phyloP scores from a whole-genome alignment of 37 sponge, comb jelly and placozoan species.

The Chondrilla cf. caribensis region DNA sequence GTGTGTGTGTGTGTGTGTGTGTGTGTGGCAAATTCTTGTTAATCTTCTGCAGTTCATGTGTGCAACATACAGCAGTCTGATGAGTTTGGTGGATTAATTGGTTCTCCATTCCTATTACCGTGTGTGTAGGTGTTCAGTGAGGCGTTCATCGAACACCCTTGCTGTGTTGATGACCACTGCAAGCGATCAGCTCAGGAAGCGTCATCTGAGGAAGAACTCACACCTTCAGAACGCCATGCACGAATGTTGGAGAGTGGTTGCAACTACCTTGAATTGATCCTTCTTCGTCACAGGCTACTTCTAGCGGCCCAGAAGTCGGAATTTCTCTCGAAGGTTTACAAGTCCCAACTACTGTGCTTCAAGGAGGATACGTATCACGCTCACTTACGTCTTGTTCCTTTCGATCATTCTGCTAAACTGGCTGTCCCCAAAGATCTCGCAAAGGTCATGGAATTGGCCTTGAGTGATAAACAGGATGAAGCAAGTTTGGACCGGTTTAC shows the following conservation, averaged over 20 bases:
- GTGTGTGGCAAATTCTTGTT: too few relatives aligned
- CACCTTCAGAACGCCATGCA: background rate
- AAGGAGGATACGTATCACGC: constrained; percentile 55
- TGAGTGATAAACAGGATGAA: constrained; percentile 12
- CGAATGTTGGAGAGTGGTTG: constrained; percentile 24
- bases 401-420: constrained; percentile 37
- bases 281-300: constrained; percentile 38
- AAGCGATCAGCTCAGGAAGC: background rate
- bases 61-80: too few relatives aligned
- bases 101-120: too few relatives aligned
- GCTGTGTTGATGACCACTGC: constrained; percentile 30
- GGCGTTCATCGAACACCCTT: constrained; percentile 44
- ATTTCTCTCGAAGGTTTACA: constrained; percentile 32
- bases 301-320: constrained; percentile 36
- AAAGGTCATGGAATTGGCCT: constrained; percentile 19
- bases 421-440: constrained; percentile 35
- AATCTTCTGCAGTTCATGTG: too few relatives aligned
- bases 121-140: constrained; percentile 51
- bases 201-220: background rate
- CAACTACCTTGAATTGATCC: constrained; percentile 41
- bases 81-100: too few relatives aligned
- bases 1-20: too few relatives aligned
- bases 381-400: constrained; percentile 48
- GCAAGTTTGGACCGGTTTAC: constrained; percentile 49
- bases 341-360: constrained; percentile 30